Conservation (phyloP, 2,113 vertebrate species). For the Reinhardtius hippoglossoides region DNA sequence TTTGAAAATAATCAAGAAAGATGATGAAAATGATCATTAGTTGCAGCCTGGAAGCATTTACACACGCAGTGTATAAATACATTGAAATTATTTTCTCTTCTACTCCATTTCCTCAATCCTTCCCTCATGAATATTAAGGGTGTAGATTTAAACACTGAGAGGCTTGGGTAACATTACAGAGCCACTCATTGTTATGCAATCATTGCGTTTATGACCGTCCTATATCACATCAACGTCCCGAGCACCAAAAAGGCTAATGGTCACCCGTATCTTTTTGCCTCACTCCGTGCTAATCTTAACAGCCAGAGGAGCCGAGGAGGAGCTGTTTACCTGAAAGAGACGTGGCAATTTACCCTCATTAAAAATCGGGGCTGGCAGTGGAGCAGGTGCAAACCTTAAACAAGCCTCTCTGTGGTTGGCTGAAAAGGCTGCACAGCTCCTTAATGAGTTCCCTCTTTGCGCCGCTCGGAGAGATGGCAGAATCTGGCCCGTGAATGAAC, state of each 20-base stretch:
- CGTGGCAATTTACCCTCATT: slow-evolving; percentile 63
- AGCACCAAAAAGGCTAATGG: slow-evolving; percentile 32
- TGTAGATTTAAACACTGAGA: slow-evolving; percentile 20
- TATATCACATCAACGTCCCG: slow-evolving; percentile 26
- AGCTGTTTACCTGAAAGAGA: slow-evolving; percentile 64
- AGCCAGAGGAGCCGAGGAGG: slow-evolving; percentile 31
- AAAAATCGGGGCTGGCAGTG: slow-evolving; percentile 58
- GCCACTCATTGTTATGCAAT: slow-evolving; percentile 35
- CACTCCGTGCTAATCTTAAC: slow-evolving; percentile 36
- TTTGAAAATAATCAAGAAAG: not conserved
- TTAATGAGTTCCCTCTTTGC: slow-evolving; percentile 74
- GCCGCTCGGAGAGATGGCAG: slow-evolving; percentile 43
- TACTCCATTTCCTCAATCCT: not conserved
- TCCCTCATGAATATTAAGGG: slow-evolving; percentile 31
- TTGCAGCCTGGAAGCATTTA: not conserved
- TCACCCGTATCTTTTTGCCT: slow-evolving; percentile 7
- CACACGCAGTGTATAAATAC: no score
- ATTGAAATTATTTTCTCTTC: not conserved
- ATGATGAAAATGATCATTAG: not conserved
- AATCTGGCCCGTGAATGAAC: slow-evolving; percentile 66
- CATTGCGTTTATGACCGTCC: slow-evolving; percentile 35
- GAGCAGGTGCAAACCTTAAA: slow-evolving; percentile 73
- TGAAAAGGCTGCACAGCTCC: slow-evolving; percentile 54
- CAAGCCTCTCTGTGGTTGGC: slow-evolving; percentile 56
- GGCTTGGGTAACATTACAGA: slow-evolving; percentile 6